Conservation (phyloP, 2,113 vertebrate genomes). For the Pao palembangensis region DNA sequence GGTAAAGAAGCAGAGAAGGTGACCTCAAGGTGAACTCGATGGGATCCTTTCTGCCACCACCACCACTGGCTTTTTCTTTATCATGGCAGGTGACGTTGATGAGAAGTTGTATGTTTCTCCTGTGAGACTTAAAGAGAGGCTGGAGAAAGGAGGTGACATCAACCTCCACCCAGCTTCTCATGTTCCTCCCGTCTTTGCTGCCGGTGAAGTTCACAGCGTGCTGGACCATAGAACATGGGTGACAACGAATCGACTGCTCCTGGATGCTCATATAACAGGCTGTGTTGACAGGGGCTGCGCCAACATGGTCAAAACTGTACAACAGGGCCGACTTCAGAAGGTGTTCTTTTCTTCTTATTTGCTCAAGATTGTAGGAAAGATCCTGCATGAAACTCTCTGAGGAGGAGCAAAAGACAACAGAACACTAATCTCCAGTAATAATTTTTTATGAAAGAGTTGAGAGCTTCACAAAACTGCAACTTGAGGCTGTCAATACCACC, state of each 20-base stretch:
- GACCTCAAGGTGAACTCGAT: constrained; percentile 58
- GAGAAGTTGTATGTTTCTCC: constrained; percentile 77
- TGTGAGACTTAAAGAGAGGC: constrained; percentile 76
- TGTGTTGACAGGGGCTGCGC: constrained; percentile 57
- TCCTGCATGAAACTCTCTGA: constrained; percentile 77
- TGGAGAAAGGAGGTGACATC: constrained; percentile 84
- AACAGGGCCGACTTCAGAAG: constrained; percentile 87
- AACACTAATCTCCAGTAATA: too few species aligned
- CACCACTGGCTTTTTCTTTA: constrained; percentile 37
- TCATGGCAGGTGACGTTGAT: constrained; percentile 80
- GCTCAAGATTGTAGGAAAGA: constrained; percentile 85
- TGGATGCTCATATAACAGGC: constrained; percentile 74
- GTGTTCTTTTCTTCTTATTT: constrained; percentile 80
- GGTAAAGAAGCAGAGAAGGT: constrained; percentile 86
- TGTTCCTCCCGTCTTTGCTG: constrained; percentile 53
- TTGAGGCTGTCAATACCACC: too few species aligned
- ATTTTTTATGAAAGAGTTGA: too few species aligned
- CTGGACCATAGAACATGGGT: constrained; percentile 57
- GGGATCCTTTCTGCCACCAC: constrained; percentile 8
- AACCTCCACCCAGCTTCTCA: constrained; percentile 81
- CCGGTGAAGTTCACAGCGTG: constrained; percentile 71
- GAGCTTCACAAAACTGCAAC: too few species aligned
- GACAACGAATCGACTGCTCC: constrained; percentile 47
- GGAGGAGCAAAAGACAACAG: constrained; percentile 34
- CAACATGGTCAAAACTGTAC: constrained; percentile 76